phyloP scores from a whole-genome alignment of 2,888 invertebrate species.

The Aromia moschata region DNA sequence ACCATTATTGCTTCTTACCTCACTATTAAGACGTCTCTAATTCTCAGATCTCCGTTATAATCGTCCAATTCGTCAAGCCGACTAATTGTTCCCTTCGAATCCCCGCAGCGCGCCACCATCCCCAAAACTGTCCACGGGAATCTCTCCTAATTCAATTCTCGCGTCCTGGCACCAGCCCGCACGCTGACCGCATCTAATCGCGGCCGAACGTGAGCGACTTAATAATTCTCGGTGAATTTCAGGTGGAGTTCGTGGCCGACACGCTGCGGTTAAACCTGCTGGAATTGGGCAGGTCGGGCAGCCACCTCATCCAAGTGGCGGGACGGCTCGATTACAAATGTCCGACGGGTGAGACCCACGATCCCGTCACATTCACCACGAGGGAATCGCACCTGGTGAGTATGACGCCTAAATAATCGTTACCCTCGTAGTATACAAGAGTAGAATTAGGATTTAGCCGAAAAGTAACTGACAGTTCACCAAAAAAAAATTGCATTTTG shows the following conservation, averaged over 20 bases:
- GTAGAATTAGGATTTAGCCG: no score
- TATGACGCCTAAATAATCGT: no score
- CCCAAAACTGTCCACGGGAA: not conserved
- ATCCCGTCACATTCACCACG: slow-evolving; percentile 92
- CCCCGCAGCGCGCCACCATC: no score
- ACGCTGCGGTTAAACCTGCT: slow-evolving; percentile 87
- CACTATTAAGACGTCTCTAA: no score
- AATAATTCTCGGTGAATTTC: slow-evolving; percentile 40
- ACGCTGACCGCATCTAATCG: slow-evolving; percentile 1
- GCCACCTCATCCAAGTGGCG: slow-evolving; percentile 79
- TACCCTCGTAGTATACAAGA: no score
- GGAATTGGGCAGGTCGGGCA: slow-evolving; percentile 85
- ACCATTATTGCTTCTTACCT: no score
- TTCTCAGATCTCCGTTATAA: no score
- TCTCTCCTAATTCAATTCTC: not conserved
- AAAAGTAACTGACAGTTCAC: no score
- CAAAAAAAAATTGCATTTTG: no score
- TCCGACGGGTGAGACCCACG: slow-evolving; percentile 83
- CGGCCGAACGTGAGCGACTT: slow-evolving; percentile 5
- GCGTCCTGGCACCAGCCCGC: no score
- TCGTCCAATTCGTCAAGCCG: no score
- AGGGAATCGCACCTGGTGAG: slow-evolving; percentile 91
- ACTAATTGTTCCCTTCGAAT: no score
- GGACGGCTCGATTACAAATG: slow-evolving; percentile 90
- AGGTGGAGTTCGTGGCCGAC: slow-evolving; percentile 95